Evolutionary conservation across 1,140 invertebrate species (phyloP), one percentile per base, ranked within the genome.

Genomic region (Hylaeus volcanicus): DNA sequence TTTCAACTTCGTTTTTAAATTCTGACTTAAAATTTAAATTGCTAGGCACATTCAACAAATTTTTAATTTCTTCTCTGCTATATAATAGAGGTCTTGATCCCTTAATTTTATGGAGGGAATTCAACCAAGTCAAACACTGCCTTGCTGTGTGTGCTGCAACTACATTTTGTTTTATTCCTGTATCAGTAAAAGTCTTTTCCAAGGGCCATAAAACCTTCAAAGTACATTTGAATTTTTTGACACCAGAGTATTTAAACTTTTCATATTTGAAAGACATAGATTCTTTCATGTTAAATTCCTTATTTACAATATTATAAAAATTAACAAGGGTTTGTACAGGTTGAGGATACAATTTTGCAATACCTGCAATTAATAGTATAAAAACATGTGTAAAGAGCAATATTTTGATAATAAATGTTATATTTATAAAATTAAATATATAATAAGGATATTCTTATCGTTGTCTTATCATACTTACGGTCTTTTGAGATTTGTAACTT

Each of bases 181-280:
- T 26, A 60, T 58, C 14, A 12, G 61, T 78, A 79, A 93, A 93
- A 37, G 64, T 72, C 43, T 70, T 82, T 45, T 83, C 6, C 68
- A 79, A 76, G 41, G 92, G 92, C 92, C 92, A 93, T 39, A n/a
- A 69, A n/a, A 92, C 41, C 9, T 58, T 60, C 5, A 87, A 85
- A n/a, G 53, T 84, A 75, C 83, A 90, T 4, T 48, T 14, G 86
- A 88, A 91, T 5, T 3, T 0, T 26, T 48, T 15, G 41, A 41
- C 14, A 14, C 53, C 8, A 0, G 68, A 48, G 5, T 48, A 0
- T 0, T 72, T 26, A 1, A 74, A 1, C 0, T 1, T 1, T 12
- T 65, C 51, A n/a, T 45, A 74, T 4, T 5, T 55, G 8, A 37
- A 56, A 58, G 37, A 63, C 65, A 89, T 45, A 58, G 37, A 43